Evolutionary conservation across 2,888 invertebrate genomes (phyloP), one percentile per base, ranked within the genome.

Genomic region (Plagodis dolabraria): DNA sequence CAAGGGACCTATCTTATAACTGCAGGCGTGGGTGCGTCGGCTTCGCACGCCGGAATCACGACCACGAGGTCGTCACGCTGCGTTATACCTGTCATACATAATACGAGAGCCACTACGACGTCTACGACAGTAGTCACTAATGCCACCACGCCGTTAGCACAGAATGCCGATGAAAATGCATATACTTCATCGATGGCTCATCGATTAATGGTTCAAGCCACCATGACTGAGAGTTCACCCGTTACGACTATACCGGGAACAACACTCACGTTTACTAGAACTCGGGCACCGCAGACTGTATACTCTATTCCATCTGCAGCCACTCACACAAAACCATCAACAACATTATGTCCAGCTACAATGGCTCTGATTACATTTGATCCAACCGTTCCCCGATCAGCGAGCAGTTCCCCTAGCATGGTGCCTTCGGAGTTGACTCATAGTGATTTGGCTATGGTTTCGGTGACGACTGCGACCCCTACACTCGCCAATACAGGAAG

Each of bases 1-100:
- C 54, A 12, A 35, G 51, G 47, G 33, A 11, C 56, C 2, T 60
- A 53, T 36, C 45, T 60, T 46, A 42, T 60, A 12, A 40, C 60
- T 11, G 9, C 46, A 5, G 55, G 11, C 38, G 34, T 51, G 47
- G 43, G 34, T 9, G 7, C 36, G 9, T 38, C 53, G 8, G 10
- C 38, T n/a, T 9, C 50, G 12, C 44, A 35, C 6, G 40, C 36
- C 35, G 22, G 48, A 33, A 46, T 35, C 7, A 8, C 40, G 6
- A 50, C 40, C 8, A 12, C 47, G n/a, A 53, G 33, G 47, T 10
- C 53, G 8, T 50, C 60, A 33, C 60, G 53, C 11, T n/a, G 52
- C 11, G 44, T 49, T 10, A 45, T 61, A 45, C 56, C 53, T 0
- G 33, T 52, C 12, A 48, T 53, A 12, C 48, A 49, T 35, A 51